A percentile compares a stretch with the other conserved stretches of the same genome.
These are phyloP conservation scores for Sebastes reedi DNA, from an alignment of 2,797 vertebrate genomes.

Conservation along the genomic window DNA sequence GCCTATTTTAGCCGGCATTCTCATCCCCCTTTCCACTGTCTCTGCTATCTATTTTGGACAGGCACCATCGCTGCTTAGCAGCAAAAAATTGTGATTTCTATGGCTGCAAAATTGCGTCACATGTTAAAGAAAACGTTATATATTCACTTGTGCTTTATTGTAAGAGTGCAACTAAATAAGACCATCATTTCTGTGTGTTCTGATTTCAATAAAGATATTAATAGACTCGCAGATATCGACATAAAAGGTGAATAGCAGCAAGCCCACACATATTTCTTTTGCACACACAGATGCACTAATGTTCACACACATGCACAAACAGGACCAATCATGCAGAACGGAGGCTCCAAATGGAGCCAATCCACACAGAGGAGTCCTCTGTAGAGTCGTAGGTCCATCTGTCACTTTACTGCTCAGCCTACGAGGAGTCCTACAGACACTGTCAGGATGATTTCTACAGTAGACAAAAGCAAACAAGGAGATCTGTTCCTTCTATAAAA, in stretches of 20 bases:
- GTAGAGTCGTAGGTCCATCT: conserved; percentile 33
- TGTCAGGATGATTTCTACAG: too few species aligned
- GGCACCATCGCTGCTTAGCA: too few species aligned
- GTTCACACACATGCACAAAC: not conserved
- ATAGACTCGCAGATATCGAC: not conserved
- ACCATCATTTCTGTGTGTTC: not conserved
- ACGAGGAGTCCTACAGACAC: conserved; percentile 1
- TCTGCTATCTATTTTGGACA: too few species aligned
- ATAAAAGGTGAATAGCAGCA: not conserved
- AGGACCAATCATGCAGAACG: conserved; percentile 7
- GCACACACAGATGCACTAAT: not conserved
- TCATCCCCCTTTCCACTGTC: too few species aligned
- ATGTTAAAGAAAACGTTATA: not conserved
- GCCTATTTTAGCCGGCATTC: too few species aligned
- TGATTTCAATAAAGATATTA: not conserved
- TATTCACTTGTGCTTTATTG: not conserved
- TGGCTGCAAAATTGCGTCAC: not conserved
- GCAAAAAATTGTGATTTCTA: not conserved
- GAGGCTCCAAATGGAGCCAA: conserved; percentile 30
- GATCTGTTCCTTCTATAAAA: not conserved
- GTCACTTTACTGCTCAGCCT: conserved; percentile 18
- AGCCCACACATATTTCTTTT: not conserved
- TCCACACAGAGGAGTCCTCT: conserved; percentile 26
- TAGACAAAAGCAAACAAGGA: not conserved
- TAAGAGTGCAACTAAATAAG: not conserved